Conservation (phyloP, 2,888 invertebrate species). For the Heteropelma amictum region DNA sequence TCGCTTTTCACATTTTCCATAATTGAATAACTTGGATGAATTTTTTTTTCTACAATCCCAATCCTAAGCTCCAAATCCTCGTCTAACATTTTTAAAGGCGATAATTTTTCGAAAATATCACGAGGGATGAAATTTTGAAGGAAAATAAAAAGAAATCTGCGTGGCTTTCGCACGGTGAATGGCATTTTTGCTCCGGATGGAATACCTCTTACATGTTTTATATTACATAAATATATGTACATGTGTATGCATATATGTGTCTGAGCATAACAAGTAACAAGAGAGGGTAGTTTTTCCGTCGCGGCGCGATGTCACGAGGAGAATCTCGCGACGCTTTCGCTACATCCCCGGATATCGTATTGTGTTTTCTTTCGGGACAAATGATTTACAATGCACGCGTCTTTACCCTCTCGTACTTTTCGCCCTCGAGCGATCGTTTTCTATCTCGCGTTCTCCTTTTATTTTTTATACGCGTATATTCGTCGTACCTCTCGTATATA, state of each 20-base stretch:
- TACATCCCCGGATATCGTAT: conserved; percentile 65
- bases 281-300: conserved; percentile 47
- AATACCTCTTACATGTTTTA: background rate
- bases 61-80: background rate
- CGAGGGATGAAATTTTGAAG: no score
- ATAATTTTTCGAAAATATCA: no score
- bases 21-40: no score
- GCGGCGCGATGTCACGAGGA: conserved; percentile 31
- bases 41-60: background rate
- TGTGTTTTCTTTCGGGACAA: conserved; percentile 76
- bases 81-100: background rate
- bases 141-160: no score
- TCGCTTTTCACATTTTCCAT: no score
- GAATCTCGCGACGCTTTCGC: conserved; percentile 49
- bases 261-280: no score
- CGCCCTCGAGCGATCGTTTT: conserved; percentile 41
- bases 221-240: background rate
- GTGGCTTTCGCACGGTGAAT: no score
- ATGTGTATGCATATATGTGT: no score
- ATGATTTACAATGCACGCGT: conserved; percentile 74
- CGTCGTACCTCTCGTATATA: background rate
- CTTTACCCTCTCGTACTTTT: conserved; percentile 67
- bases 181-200: no score
- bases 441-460: conserved; percentile 25
- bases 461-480: conserved; percentile 22